A percentile compares a stretch with the other conserved stretches of the same genome.
These are phyloP conservation scores for Urocolius indicus DNA, from an alignment of 2,113 vertebrate species.

Conservation along the genomic window DNA sequence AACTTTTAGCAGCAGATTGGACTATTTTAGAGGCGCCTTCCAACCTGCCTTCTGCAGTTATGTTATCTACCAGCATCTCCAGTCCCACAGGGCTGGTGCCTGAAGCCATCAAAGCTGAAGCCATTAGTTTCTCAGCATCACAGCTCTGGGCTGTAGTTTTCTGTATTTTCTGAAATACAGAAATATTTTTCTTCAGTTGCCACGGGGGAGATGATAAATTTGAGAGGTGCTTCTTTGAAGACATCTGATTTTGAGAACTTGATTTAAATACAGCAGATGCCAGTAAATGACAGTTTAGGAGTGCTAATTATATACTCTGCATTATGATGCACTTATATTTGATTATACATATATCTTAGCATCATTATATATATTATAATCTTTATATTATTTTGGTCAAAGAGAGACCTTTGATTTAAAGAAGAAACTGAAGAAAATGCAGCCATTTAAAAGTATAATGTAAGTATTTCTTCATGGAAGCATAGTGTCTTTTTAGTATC, in stretches of 20 bases:
- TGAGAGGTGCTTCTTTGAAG: slow-evolving; percentile 36
- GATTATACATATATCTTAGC: neutral
- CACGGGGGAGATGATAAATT: slow-evolving; percentile 34
- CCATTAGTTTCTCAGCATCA: neutral
- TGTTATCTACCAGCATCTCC: neutral
- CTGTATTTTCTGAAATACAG: slow-evolving; percentile 10
- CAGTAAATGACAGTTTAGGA: slow-evolving; percentile 27
- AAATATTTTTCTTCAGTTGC: neutral
- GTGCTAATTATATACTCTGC: slow-evolving; percentile 15
- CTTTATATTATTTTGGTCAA: neutral
- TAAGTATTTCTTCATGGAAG: slow-evolving; percentile 5
- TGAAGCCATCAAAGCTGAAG: neutral
- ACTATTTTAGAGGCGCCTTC: neutral
- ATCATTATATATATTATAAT: neutral
- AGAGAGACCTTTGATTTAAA: neutral
- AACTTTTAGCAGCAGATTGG: neutral
- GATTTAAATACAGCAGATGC: slow-evolving; percentile 41
- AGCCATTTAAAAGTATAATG: neutral
- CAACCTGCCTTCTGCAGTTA: neutral
- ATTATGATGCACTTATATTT: neutral
- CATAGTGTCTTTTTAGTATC: neutral
- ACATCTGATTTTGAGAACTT: slow-evolving; percentile 31
- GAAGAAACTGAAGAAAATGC: neutral
- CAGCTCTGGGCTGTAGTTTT: neutral
- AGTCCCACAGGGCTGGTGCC: neutral